Percentiles rank a stretch among this genome's conserved stretches.
These are phyloP conservation scores for Leptobrachium leishanense DNA, from an alignment of 2,113 vertebrate genomes.

Conservation along the genomic window DNA sequence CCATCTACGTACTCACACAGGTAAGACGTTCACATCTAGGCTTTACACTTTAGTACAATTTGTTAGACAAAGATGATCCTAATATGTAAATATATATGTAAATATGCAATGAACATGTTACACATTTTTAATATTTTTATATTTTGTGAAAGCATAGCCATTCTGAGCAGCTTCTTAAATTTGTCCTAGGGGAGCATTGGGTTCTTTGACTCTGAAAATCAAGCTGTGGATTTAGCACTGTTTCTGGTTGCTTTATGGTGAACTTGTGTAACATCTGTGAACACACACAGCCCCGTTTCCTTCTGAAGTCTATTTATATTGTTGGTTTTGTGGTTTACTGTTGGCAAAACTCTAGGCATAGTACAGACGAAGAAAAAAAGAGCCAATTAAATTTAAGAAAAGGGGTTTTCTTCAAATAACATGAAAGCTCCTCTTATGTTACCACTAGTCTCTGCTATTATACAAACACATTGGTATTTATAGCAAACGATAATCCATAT, in stretches of 20 bases:
- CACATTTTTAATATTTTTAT: too few relatives aligned
- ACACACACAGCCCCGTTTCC: conserved; percentile 29
- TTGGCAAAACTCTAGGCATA: conserved; percentile 41
- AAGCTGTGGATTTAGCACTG: not conserved
- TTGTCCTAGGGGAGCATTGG: too few relatives aligned
- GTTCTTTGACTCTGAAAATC: not conserved
- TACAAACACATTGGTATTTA: too few relatives aligned
- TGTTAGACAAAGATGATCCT: too few relatives aligned
- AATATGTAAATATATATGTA: too few relatives aligned
- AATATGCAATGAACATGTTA: too few relatives aligned
- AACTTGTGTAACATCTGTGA: conserved; percentile 25
- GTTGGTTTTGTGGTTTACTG: conserved; percentile 28
- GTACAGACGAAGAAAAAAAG: conserved; percentile 28
- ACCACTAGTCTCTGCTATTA: not conserved
- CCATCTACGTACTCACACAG: conserved; percentile 96
- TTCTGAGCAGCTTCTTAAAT: too few relatives aligned
- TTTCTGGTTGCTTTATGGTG: not conserved
- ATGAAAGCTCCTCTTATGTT: conserved; percentile 1
- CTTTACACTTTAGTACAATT: too few relatives aligned
- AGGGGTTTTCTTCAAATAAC: not conserved
- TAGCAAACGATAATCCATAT: too few relatives aligned
- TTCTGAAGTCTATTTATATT: conserved; percentile 34
- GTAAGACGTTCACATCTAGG: conserved; percentile 60
- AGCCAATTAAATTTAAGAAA: conserved; percentile 14
- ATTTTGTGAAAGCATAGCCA: too few relatives aligned